Percentiles rank a stretch among this genome's conserved stretches.
Conservation (phyloP, 1,140 invertebrate genomes). For the Leptestheria dahalacensis region DNA sequence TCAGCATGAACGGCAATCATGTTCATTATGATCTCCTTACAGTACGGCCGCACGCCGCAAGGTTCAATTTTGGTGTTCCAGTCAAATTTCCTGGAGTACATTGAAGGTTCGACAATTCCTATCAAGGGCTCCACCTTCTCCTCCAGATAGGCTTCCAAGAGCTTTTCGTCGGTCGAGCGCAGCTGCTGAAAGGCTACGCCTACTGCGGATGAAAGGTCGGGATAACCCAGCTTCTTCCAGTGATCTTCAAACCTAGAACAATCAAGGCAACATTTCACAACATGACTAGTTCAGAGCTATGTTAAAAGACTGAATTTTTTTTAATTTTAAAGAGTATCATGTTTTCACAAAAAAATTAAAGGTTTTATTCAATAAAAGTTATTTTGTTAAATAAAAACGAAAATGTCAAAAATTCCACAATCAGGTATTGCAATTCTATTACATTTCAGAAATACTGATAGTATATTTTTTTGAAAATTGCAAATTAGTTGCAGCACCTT, state of each 20-base stretch:
- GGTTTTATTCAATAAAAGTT: too few species aligned
- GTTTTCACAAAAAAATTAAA: too few species aligned
- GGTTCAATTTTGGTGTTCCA: conserved; percentile 52
- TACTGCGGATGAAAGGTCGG: conserved; percentile 45
- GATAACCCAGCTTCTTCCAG: conserved; percentile 50
- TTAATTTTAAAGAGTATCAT: too few species aligned
- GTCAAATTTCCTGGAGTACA: conserved; percentile 78
- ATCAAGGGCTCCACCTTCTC: conserved; percentile 82
- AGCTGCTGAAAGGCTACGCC: conserved; percentile 31
- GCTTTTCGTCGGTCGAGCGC: conserved; percentile 9
- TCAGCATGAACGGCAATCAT: conserved; percentile 84
- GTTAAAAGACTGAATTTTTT: too few species aligned
- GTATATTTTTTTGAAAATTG: too few species aligned
- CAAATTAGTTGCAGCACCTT: too few species aligned
- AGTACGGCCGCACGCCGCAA: conserved; percentile 67
- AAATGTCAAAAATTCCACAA: too few species aligned
- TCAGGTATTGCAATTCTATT: too few species aligned
- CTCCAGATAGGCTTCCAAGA: conserved; percentile 56
- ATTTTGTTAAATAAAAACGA: background rate
- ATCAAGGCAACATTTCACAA: too few species aligned
- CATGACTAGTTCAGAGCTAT: too few species aligned
- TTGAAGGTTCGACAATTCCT: conserved; percentile 83
- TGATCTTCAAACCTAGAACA: conserved; percentile 38
- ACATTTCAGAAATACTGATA: too few species aligned
- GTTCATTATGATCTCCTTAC: conserved; percentile 82